phyloP scores from a whole-genome alignment of 2,888 invertebrate genomes.

The Eurytoma adleriae region DNA sequence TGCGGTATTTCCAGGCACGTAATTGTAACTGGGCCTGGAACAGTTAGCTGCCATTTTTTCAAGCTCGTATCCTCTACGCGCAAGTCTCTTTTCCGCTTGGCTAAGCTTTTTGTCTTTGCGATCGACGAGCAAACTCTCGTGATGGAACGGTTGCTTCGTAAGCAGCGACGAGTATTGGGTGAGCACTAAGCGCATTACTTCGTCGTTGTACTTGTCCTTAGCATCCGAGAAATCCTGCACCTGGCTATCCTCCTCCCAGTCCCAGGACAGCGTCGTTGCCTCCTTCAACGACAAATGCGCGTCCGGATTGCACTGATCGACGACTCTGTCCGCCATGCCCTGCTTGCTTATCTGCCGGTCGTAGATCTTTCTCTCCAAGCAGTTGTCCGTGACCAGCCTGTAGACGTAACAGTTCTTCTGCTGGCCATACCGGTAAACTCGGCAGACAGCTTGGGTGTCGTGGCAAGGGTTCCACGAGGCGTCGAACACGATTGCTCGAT shows the following conservation, averaged over 20 bases:
- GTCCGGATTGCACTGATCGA: constrained; percentile 98
- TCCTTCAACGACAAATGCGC: constrained; percentile 94
- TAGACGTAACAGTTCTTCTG: constrained; percentile 96
- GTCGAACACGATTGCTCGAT: constrained; percentile 97
- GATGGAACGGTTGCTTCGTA: constrained; percentile 94
- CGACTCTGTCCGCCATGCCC: constrained; percentile 98
- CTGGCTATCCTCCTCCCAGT: constrained; percentile 91
- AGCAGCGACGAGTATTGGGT: constrained; percentile 81
- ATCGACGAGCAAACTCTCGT: constrained; percentile 95
- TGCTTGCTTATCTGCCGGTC: constrained; percentile 99
- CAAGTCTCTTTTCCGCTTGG: constrained; percentile 93
- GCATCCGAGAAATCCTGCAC: constrained; percentile 84
- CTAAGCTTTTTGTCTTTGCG: constrained; percentile 96
- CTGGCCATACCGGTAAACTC: constrained; percentile 94
- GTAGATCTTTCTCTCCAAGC: constrained; percentile 98
- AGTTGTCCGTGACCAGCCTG: constrained; percentile 97
- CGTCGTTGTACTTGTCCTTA: constrained; percentile 87
- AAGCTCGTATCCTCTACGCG: constrained; percentile 94
- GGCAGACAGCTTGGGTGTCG: constrained; percentile 97
- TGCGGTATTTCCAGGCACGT: constrained; percentile 74
- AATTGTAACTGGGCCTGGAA: constrained; percentile 78
- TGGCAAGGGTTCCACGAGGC: constrained; percentile 99
- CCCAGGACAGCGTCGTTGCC: constrained; percentile 92
- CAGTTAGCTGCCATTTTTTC: constrained; percentile 91
- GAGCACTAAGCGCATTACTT: constrained; percentile 84